phyloP scores from a whole-genome alignment of 2,888 invertebrate species.

The Callyntrura guangdongensis region DNA sequence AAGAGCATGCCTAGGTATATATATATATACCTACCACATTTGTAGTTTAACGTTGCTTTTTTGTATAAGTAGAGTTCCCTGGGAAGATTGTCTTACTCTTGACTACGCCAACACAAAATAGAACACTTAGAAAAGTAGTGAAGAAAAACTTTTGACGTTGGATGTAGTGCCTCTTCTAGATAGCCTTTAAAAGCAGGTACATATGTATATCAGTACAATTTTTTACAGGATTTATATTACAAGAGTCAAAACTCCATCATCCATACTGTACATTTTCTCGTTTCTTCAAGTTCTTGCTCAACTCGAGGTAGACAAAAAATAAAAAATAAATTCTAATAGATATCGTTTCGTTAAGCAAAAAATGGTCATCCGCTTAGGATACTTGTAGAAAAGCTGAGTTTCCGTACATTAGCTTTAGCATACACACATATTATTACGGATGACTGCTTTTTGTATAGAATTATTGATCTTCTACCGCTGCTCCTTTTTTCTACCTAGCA shows the following conservation, averaged over 20 bases:
- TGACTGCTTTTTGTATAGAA: constrained; percentile 21
- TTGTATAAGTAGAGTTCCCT: neutral
- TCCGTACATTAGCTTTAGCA: constrained; percentile 4
- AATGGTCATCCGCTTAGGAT: neutral
- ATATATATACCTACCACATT: neutral
- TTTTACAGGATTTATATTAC: neutral
- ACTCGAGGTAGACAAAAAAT: neutral
- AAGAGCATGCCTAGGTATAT: neutral
- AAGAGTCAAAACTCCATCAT: constrained; percentile 5
- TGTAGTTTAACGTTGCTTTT: neutral
- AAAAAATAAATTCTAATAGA: constrained; percentile 11
- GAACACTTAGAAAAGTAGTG: no score
- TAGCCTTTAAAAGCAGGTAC: no score
- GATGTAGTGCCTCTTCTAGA: no score
- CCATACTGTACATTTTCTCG: no score
- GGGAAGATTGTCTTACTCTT: no score
- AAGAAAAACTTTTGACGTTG: no score
- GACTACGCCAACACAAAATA: no score
- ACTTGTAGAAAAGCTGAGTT: neutral
- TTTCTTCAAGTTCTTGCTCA: neutral
- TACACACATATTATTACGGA: constrained; percentile 29
- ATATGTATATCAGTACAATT: no score
- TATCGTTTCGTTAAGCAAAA: neutral
- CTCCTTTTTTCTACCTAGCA: neutral
- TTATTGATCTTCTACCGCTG: constrained; percentile 26